A percentile compares a stretch with the other conserved stretches of the same genome.
Conservation (phyloP, 37 sponge, comb jelly and placozoan species). For the Haliclona indistincta region DNA sequence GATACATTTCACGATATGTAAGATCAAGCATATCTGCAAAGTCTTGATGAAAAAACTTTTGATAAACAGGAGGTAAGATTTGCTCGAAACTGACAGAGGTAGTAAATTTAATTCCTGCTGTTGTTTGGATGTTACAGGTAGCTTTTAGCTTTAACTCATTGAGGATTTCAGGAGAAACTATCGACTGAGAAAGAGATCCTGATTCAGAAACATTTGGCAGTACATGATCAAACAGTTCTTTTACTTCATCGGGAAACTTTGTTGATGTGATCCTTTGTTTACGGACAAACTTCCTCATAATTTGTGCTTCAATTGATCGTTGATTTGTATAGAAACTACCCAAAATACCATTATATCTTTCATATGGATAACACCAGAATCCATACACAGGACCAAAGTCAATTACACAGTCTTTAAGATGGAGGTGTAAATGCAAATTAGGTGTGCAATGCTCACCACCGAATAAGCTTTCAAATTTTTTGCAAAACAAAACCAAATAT, state of each 20-base stretch:
- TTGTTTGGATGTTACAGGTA: too few species aligned
- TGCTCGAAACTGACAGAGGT: background rate
- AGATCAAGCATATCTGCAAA: background rate
- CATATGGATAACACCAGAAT: conserved; percentile 63
- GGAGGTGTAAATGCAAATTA: conserved; percentile 63
- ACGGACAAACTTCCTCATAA: conserved; percentile 36
- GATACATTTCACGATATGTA: conserved; percentile 25
- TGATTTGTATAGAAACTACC: conserved; percentile 44
- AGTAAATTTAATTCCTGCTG: background rate
- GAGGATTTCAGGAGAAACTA: too few species aligned
- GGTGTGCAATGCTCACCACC: conserved; percentile 32
- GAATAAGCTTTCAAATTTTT: conserved; percentile 36
- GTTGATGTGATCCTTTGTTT: background rate
- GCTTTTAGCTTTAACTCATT: too few species aligned
- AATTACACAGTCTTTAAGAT: conserved; percentile 33
- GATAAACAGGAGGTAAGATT: conserved; percentile 16
- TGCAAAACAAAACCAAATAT: conserved; percentile 29
- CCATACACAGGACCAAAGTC: conserved; percentile 59
- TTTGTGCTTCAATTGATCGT: conserved; percentile 29
- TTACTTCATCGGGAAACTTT: too few species aligned
- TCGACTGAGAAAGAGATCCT: too few species aligned
- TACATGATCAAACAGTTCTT: too few species aligned
- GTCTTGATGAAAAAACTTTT: background rate
- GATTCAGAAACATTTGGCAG: too few species aligned
- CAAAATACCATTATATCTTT: conserved; percentile 52